Evolutionary conservation across 2,888 invertebrate genomes (phyloP), one percentile per base, ranked within the genome.

Genomic region (Ophion ventricosus): DNA sequence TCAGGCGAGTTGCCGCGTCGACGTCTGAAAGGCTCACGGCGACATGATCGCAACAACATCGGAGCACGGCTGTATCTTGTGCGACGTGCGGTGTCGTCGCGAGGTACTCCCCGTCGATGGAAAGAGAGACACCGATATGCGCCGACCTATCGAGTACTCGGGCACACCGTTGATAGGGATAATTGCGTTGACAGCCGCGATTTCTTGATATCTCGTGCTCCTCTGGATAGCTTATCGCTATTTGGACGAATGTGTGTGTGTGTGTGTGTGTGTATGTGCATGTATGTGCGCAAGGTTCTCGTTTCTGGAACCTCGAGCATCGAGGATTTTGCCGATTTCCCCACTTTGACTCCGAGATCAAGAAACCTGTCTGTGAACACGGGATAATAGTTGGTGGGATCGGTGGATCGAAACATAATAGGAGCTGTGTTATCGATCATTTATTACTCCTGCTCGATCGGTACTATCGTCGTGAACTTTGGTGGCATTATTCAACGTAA

Each of bases 131-230:
- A 20, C 59, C 26, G 69, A 69, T 77, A 61, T 40, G 23, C n/a
- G 66, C 25, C 84, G 84, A 85, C 63, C 61, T 81, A 70, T 17
- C 61, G 63, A 26, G 75, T 35, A 40, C 70, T 66, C 69, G 64
- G 29, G 54, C 75, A 69, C 79, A 66, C 54, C 83, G 59, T 67
- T 75, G 80, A 66, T 69, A 75, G 69, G 56, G 73, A 80, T 83
- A 83, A 83, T 85, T 83, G 83, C 85, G 59, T 78, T 75, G 85
- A 85, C 85, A 81, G 85, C 64, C 77, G 77, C 82, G 84, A 82
- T 82, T 80, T 80, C 82, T 76, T 66, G 84, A 80, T 82, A 57
- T 82, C 75, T 43, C 49, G 40, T 67, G 69, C 69, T 75, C 63
- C 73, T 29, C 14, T 43, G 43, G 14, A 64, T 25, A 54, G 78